phyloP scores from a whole-genome alignment of 2,888 invertebrate genomes.

The Trachelus stipa region DNA sequence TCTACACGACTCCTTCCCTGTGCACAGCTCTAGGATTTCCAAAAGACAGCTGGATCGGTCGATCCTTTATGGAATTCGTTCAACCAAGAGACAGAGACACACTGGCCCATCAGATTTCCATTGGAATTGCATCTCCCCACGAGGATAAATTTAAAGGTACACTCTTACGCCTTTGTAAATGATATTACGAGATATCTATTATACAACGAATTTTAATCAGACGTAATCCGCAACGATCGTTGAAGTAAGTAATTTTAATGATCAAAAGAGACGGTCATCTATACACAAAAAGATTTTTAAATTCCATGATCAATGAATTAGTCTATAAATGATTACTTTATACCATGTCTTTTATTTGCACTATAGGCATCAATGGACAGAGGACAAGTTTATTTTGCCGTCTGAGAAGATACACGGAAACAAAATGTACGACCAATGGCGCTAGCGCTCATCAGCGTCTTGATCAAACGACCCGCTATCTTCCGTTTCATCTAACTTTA shows the following conservation, averaged over 20 bases:
- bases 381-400: conserved; percentile 71
- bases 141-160: conserved; percentile 63
- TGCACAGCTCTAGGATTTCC: conserved; percentile 81
- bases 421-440: conserved; percentile 31
- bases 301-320: neutral
- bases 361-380: conserved; percentile 35
- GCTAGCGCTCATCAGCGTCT: conserved; percentile 61
- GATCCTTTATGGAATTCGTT: conserved; percentile 88
- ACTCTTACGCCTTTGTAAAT: neutral
- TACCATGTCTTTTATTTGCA: neutral
- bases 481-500: conserved; percentile 80
- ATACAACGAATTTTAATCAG: neutral
- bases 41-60: conserved; percentile 86
- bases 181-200: neutral
- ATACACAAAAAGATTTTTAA: neutral
- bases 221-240: neutral
- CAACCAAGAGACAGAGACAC: conserved; percentile 81
- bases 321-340: neutral
- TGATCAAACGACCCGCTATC: conserved; percentile 72
- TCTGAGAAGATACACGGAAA: conserved; percentile 75
- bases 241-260: neutral
- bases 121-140: conserved; percentile 73
- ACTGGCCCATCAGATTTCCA: conserved; percentile 82
- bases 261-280: neutral
- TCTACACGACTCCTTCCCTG: conserved; percentile 79